Evolutionary conservation across 1,140 invertebrate species (phyloP), one percentile per base, ranked within the genome.

Genomic region (Hylaeus anthracinus): DNA sequence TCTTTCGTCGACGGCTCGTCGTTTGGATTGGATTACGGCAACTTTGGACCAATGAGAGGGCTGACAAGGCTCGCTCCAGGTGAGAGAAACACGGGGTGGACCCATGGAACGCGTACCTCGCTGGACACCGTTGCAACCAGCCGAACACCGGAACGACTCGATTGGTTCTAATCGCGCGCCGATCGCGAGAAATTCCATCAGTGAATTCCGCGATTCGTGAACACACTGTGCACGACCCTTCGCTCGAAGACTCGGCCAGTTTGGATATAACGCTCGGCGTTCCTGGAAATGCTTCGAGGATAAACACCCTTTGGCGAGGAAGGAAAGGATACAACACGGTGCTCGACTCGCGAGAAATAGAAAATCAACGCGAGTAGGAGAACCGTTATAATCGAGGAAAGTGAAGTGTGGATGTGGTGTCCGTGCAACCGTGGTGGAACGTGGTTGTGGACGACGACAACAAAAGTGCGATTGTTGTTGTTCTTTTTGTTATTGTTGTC

Each of bases 321-420:
- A 48, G 26, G 8, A 48, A 48, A 5, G 45, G 45, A 48, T 48
- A 48, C 45, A 48, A 48, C 45, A 48, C 45, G 45, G 45, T 48
- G 45, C 45, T 6, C 45, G 45, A 48, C 45, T 48, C 45, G 45
- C 45, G 45, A 48, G 45, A 48, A 6, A 2, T 48, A 5, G 3
- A 15, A 48, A 37, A 63, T 0, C 26, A 26, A 53, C 1, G n/a
- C 26, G 14, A 39, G 12, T 12, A 4, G 53, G 37, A 63, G 53
- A 73, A 63, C 45, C 37, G 26, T 9, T 39, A 51, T 37, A 67
- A 15, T 65, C 73, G 64, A 12, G 39, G 72, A 74, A 56, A 77
- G 83, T 87, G 84, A 64, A 71, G 78, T 79, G 90, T 92, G 91
- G 86, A 92, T 92, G 91, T 92, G 91, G 91, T 87, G 87, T 86